Base-by-base conservation (phyloP, 1,140 invertebrate species). In the Brachionus plicatilis region DNA sequence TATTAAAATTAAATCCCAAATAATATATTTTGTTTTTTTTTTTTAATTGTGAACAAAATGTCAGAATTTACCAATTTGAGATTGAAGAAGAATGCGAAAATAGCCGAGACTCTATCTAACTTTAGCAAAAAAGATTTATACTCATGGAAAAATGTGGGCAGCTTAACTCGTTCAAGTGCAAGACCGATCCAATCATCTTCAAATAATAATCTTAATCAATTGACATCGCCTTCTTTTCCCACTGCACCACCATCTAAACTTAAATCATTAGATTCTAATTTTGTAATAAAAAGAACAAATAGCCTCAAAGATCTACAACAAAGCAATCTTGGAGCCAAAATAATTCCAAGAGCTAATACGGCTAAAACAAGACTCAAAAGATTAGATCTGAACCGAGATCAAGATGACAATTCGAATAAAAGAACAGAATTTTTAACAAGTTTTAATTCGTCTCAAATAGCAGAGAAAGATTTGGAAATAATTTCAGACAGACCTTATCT, bases 41-140 rank as follows among this genome's bases (percentile, higher is more conserved):
- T 24, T 50, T 50, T 5, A 50, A 20, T 29, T 20, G 12, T 50
- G 17, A 20, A 29, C 8, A 50, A 76, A 76, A 82, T 82, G 79
- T 82, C 79, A 24, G 79, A 82, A 68, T 82, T 45, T 7, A 20
- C 17, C 7, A 65, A 43, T 24, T 11, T 33, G 20, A 53, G 79
- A 29, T 27, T 60, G 12, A 82, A 82, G 17, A 82, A 82, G 37
- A 82, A 82, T 65, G 79, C 79, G 1, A 8, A 82, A 68, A 45
- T 82, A 68, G 37, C 79, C 7, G 79, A 82, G 50, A 53, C 79
- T 6, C 6, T 82, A 17, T 11, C 50, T 0, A 82, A 60, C 14
- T 1, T 76, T 3, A 53, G 14, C 27, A 65, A 50, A 20, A 68
- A 60, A 65, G 79, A 82, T 27, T 29, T 82, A 1, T 82, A 82